Conservation (phyloP, 1,140 invertebrate genomes). For the Diploscapter pachys region DNA sequence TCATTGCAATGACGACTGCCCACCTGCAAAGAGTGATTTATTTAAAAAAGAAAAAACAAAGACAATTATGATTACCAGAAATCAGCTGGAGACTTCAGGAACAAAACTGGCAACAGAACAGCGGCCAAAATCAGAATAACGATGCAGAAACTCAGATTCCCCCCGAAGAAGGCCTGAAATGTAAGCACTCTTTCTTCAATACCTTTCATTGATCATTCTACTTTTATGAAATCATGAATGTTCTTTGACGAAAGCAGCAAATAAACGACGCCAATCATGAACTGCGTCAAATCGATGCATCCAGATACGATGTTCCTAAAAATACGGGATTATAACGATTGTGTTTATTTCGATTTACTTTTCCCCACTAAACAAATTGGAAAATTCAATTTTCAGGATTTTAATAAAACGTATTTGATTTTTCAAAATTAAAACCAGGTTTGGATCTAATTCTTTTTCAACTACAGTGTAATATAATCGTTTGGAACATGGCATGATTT, state of each 20-base stretch:
- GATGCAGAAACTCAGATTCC: slow-evolving; percentile 64
- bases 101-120: slow-evolving; percentile 67
- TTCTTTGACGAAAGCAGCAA: slow-evolving; percentile 69
- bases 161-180: slow-evolving; percentile 61
- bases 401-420: too few relatives aligned
- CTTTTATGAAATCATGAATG: slow-evolving; percentile 63
- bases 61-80: slow-evolving; percentile 63
- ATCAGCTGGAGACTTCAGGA: slow-evolving; percentile 72
- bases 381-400: too few relatives aligned
- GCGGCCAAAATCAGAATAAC: slow-evolving; percentile 70
- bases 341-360: too few relatives aligned
- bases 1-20: slow-evolving; percentile 45
- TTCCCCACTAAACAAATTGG: too few relatives aligned
- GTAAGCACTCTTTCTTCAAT: neutral
- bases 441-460: neutral
- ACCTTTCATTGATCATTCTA: neutral
- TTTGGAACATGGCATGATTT: too few relatives aligned
- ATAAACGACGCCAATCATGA: slow-evolving; percentile 71
- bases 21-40: slow-evolving; percentile 18
- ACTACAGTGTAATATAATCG: too few relatives aligned
- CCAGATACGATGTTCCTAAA: slow-evolving; percentile 61
- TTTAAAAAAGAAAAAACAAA: neutral
- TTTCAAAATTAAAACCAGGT: too few relatives aligned
- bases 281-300: slow-evolving; percentile 68
- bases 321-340: slow-evolving; percentile 7